Percentiles rank a stretch among this genome's conserved stretches.
Evolutionary conservation across 2,797 vertebrate genomes (phyloP).

Genomic region (Crenichthys baileyi): DNA sequence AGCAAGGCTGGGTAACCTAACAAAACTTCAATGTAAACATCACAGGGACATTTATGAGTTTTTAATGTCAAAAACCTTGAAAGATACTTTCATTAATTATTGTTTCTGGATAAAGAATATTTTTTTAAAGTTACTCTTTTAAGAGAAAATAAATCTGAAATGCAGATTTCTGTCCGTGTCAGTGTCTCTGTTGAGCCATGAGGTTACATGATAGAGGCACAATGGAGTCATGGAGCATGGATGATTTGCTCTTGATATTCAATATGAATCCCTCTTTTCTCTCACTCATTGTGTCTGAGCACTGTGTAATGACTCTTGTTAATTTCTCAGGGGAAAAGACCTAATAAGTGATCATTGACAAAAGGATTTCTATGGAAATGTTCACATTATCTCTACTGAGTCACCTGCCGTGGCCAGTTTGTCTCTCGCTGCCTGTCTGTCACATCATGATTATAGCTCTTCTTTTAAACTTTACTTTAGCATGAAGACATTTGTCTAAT

Average conservation of each 20-base stretch:
- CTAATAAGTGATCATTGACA: slow-evolving; percentile 74
- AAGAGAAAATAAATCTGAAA: slow-evolving; percentile 7
- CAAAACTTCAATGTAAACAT: background rate
- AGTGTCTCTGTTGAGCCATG: slow-evolving; percentile 1
- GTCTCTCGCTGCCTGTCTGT: slow-evolving; percentile 13
- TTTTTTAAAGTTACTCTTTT: background rate
- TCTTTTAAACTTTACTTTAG: background rate
- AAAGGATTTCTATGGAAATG: slow-evolving; percentile 61
- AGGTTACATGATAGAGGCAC: slow-evolving; percentile 43
- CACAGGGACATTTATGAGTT: background rate
- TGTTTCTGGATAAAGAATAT: background rate
- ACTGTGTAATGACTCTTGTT: slow-evolving; percentile 63
- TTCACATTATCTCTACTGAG: slow-evolving; percentile 49
- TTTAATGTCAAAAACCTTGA: background rate
- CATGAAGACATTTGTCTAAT: background rate
- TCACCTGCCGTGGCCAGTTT: slow-evolving; percentile 17
- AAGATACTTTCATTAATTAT: no score
- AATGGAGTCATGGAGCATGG: slow-evolving; percentile 53
- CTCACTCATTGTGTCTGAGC: slow-evolving; percentile 36
- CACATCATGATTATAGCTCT: background rate
- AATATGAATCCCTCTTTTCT: slow-evolving; percentile 39
- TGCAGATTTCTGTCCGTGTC: slow-evolving; percentile 2
- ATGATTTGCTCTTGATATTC: slow-evolving; percentile 59
- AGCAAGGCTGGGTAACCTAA: background rate
- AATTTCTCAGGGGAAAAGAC: slow-evolving; percentile 69